Evolutionary conservation across 2,113 vertebrate genomes (phyloP).

Genomic region (Pterocles orientalis): DNA sequence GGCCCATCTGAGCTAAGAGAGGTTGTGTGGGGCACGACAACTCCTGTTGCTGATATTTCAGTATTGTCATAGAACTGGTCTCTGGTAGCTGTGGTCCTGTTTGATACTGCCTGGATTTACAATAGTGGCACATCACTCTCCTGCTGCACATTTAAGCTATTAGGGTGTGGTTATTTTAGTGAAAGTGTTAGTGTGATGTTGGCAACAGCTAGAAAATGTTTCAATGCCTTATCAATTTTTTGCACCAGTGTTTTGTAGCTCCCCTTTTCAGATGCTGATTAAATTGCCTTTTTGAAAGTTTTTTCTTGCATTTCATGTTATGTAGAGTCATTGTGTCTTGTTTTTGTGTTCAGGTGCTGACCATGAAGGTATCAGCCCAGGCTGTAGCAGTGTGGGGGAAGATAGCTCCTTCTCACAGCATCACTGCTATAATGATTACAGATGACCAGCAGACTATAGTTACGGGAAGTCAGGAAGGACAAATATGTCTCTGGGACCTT

Average conservation of each 20-base stretch:
- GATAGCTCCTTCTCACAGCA: slow-evolving; percentile 78
- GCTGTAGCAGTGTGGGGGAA: slow-evolving; percentile 78
- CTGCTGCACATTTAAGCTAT: background rate
- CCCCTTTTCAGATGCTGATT: background rate
- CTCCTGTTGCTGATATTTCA: background rate
- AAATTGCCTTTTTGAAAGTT: background rate
- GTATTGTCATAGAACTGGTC: background rate
- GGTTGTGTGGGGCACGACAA: background rate
- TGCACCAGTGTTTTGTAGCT: background rate
- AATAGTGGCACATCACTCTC: background rate
- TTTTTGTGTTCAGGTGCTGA: slow-evolving; percentile 21
- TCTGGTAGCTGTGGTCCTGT: background rate
- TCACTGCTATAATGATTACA: slow-evolving; percentile 81
- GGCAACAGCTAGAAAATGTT: background rate
- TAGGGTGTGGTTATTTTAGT: background rate
- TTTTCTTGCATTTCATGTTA: background rate
- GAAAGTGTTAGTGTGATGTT: background rate
- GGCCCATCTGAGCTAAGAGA: background rate
- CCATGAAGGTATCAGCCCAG: slow-evolving; percentile 63
- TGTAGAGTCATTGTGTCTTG: background rate
- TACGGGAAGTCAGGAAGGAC: slow-evolving; percentile 82
- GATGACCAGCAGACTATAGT: slow-evolving; percentile 82
- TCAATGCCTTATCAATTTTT: background rate
- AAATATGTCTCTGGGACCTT: slow-evolving; percentile 83
- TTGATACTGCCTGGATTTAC: background rate